Percentiles rank a stretch among this genome's conserved stretches.
Conservation (phyloP, 2,797 vertebrate genomes). For the Macropodus opercularis region DNA sequence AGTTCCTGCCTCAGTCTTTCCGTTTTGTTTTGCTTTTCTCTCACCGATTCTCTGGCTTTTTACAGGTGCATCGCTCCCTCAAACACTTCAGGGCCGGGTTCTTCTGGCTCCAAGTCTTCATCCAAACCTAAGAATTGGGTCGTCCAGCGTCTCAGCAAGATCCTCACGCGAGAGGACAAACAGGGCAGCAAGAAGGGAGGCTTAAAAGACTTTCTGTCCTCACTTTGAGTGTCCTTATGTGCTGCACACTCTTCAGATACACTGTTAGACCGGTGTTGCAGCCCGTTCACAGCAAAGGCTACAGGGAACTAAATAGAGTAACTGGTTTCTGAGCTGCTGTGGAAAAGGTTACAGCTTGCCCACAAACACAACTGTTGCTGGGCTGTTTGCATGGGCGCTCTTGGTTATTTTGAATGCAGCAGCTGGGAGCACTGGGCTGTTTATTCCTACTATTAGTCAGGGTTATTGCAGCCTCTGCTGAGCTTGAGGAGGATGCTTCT, state of each 20-base stretch:
- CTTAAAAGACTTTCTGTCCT: slow-evolving; percentile 90
- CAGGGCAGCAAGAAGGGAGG: slow-evolving; percentile 82
- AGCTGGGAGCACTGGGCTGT: slow-evolving; percentile 15
- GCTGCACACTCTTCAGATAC: slow-evolving; percentile 9
- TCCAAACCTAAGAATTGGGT: slow-evolving; percentile 83
- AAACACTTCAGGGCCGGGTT: slow-evolving; percentile 54
- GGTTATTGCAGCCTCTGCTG: slow-evolving; percentile 46
- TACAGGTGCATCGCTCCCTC: slow-evolving; percentile 75
- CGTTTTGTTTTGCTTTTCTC: not conserved
- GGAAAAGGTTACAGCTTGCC: slow-evolving; percentile 38
- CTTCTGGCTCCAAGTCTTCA: slow-evolving; percentile 77
- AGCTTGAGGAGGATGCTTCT: slow-evolving; percentile 27
- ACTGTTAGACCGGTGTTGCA: slow-evolving; percentile 21
- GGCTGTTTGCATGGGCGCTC: slow-evolving; percentile 49
- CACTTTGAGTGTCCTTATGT: slow-evolving; percentile 81
- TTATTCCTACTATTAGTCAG: slow-evolving; percentile 36
- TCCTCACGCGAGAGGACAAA: slow-evolving; percentile 86
- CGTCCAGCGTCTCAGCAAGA: slow-evolving; percentile 88
- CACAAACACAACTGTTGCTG: slow-evolving; percentile 36
- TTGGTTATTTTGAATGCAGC: slow-evolving; percentile 42
- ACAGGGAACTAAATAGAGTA: slow-evolving; percentile 20
- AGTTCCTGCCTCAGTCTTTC: not conserved
- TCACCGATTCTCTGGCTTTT: slow-evolving; percentile 27
- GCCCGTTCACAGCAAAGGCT: slow-evolving; percentile 40
- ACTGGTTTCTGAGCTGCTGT: slow-evolving; percentile 31